A percentile compares a stretch with the other conserved stretches of the same genome.
These are phyloP conservation scores for Harmothoe impar DNA, from an alignment of 2,888 invertebrate species.

Conservation along the genomic window DNA sequence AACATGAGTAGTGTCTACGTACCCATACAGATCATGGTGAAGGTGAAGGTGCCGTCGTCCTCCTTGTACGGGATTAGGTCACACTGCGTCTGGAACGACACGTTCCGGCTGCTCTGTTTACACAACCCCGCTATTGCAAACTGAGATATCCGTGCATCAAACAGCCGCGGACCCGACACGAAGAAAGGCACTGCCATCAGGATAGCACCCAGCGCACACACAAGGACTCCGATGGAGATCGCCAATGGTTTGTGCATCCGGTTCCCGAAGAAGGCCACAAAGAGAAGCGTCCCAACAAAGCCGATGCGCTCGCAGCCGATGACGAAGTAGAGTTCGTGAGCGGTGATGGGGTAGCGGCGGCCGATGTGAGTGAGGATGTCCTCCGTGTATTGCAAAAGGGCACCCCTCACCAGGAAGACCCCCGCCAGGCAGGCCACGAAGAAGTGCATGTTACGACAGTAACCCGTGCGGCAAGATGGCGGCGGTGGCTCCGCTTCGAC, in stretches of 20 bases:
- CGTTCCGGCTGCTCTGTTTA: conserved; percentile 18
- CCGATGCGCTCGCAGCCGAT: conserved; percentile 54
- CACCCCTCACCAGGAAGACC: conserved; percentile 22
- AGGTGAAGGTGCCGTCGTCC: conserved; percentile 35
- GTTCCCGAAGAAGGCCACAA: conserved; percentile 56
- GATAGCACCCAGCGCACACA: conserved; percentile 3
- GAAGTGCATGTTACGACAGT: conserved; percentile 8
- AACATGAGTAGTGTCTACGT: too few relatives aligned
- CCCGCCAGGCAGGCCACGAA: conserved; percentile 19
- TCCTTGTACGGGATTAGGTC: conserved; percentile 21
- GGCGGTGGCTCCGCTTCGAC: not conserved
- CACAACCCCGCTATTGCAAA: conserved; percentile 49
- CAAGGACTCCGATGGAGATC: conserved; percentile 13
- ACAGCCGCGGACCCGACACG: conserved; percentile 48
- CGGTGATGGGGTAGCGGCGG: conserved; percentile 36
- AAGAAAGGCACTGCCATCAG: conserved; percentile 48
- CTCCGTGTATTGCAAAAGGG: conserved; percentile 33
- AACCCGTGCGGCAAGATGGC: conserved; percentile 35
- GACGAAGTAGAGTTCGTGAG: conserved; percentile 17
- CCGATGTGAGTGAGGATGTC: conserved; percentile 45
- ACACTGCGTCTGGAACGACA: conserved; percentile 47
- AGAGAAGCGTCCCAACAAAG: conserved; percentile 21
- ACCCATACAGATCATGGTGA: conserved; percentile 31
- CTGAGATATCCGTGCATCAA: not conserved
- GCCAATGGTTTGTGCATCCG: conserved; percentile 28